Conservation (phyloP, 1,140 invertebrate species). For the Mamestra configurata region DNA sequence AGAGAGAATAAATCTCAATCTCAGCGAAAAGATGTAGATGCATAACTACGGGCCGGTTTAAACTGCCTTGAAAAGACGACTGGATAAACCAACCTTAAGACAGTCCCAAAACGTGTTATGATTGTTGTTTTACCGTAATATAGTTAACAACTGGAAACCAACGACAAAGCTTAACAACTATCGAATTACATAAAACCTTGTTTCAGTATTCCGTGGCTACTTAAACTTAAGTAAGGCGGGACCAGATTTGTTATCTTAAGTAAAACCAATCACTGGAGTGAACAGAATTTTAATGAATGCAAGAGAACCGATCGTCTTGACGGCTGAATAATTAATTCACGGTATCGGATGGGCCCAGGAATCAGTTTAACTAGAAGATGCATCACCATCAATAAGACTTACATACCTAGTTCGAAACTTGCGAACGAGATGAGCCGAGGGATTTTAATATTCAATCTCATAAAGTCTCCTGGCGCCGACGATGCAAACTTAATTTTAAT, state of each 20-base stretch:
- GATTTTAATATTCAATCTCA: not conserved
- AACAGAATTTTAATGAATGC: constrained; percentile 69
- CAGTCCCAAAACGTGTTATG: constrained; percentile 23
- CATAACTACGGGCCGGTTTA: not conserved
- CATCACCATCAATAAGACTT: not conserved
- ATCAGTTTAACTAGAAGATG: constrained; percentile 54
- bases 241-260: constrained; percentile 61
- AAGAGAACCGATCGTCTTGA: constrained; percentile 54
- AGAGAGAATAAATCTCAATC: not conserved
- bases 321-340: constrained; percentile 63
- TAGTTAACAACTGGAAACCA: constrained; percentile 26
- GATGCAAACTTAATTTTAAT: not conserved
- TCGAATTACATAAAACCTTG: constrained; percentile 28
- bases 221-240: constrained; percentile 50
- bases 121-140: constrained; percentile 20
- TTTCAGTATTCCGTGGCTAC: constrained; percentile 30
- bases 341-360: constrained; percentile 42
- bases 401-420: not conserved
- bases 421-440: not conserved
- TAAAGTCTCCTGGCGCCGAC: not conserved
- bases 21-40: not conserved
- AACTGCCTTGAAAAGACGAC: not conserved
- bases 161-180: constrained; percentile 25
- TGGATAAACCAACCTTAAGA: constrained; percentile 5
- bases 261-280: constrained; percentile 60